phyloP scores from a whole-genome alignment of 2,113 vertebrate genomes.

The Periophthalmus modestus region DNA sequence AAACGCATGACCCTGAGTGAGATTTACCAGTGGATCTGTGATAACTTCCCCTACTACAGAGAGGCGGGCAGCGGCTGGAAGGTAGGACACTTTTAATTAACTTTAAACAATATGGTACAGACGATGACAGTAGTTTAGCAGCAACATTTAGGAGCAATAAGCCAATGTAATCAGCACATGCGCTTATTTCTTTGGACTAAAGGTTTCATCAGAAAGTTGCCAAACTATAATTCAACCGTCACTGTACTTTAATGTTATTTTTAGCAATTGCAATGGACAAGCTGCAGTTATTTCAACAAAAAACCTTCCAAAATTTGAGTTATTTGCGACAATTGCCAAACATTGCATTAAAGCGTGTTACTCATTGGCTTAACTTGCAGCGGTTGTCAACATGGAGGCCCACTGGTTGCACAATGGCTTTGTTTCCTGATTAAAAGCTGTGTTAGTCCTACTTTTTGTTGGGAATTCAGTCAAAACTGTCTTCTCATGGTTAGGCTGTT shows the following conservation, averaged over 20 bases:
- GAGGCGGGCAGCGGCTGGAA: conserved; percentile 94
- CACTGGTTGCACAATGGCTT: too few relatives aligned
- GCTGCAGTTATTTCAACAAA: too few relatives aligned
- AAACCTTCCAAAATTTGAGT: too few relatives aligned
- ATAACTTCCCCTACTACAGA: conserved; percentile 93
- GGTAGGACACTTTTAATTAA: conserved; percentile 70
- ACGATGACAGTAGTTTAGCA: too few relatives aligned
- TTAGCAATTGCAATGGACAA: not conserved
- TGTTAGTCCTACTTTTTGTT: not conserved
- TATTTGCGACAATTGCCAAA: too few relatives aligned
- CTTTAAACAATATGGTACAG: not conserved
- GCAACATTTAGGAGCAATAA: too few relatives aligned
- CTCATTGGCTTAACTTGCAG: not conserved
- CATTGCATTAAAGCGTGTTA: not conserved
- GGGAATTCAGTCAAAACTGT: not conserved
- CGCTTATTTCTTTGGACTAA: too few relatives aligned
- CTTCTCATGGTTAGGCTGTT: too few relatives aligned
- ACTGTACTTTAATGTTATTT: too few relatives aligned
- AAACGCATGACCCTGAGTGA: conserved; percentile 94
- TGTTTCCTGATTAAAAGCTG: not conserved
- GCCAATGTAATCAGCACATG: not conserved
- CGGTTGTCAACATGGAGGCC: not conserved
- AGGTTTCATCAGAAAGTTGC: not conserved
- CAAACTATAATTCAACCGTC: not conserved
- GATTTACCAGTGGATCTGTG: conserved; percentile 86